Evolutionary conservation across 35 echinoderm and acorn worm species (phyloP), one percentile per base, ranked within the genome.

Genomic region (Heliocidaris erythrogramma): DNA sequence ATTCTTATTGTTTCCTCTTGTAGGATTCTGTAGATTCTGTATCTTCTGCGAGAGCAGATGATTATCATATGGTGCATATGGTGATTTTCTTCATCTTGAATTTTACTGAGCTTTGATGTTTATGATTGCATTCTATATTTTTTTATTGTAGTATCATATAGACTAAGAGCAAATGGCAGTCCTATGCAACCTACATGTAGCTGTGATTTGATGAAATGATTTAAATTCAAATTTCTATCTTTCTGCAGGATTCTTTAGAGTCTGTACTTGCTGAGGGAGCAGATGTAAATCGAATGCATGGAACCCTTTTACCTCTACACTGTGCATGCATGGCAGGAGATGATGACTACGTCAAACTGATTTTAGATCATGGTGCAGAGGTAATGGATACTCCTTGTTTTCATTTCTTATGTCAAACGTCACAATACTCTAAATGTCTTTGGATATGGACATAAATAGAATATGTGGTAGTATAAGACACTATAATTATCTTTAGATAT

Each of bases 321-420:
- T 99, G 97, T 97, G 97, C 97, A 30, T 99, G 98, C 86, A 97
- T 96, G 96, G 94, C 93, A 9, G 95, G 97, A 21, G 96, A 99
- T 60, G 85, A 50, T 42, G 86, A 94, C 29, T 94, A 94, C 42
- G 95, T 97, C 11, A 95, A 97, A 88, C 95, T 99, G 11, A 90
- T 99, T 5, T 30, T 99, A 24, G 91, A 96, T 30, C 93, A 96
- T 84, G 98, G 98, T 95, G 98, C 97, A 65, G 94, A 97, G 85
- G 97, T 97, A 89, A 56, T 56, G 52, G 52, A 56, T 13, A 56
- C 8, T 56, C 52, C 14, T 56, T 56, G 14, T 56, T 56, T 56
- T 56, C 5, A 56, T 56, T 56, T 42, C 35, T 42, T 3, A 42
- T 42, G 35, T 42, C 35, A 42, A 42, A 42, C 35, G 35, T 42